Evolutionary conservation across 2,888 invertebrate species (phyloP), one percentile per base, ranked within the genome.

Genomic region (Lissocephala sabroskyi): DNA sequence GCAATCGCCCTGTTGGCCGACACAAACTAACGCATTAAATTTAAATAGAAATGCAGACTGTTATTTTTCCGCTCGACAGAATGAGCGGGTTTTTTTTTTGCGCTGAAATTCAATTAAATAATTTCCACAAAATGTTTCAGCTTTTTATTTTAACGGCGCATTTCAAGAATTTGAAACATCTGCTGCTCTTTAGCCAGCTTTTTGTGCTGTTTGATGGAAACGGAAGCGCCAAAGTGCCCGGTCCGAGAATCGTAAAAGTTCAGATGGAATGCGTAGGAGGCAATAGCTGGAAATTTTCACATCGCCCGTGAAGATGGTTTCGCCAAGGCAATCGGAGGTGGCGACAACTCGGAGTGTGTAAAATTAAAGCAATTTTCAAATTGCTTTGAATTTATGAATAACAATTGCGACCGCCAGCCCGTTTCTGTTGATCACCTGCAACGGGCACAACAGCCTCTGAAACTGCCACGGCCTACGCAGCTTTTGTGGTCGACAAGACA

Each of bases 331-430:
- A 40, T 40, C 19, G 26, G n/a, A 64, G 59, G 73, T 64, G 76
- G 61, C 62, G 75, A 77, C 64, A 75, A 40, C 41, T 43, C 39
- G 51, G 3, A 14, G 23, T 16, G 10, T 42, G 51, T 56, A 50
- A 55, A 77, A 67, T 75, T 66, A 60, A 75, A 52, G 65, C 73
- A 77, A 77, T 75, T 73, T 61, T 78, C 61, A 63, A 73, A 78
- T 78, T 78, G 64, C 71, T 65, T 63, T 71, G 78, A 78, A 77
- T 73, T 73, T 73, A 78, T 73, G 73, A 75, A 78, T 78, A 78
- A 65, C 67, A 73, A 73, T 77, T 66, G 71, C 30, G 29, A 30
- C 48, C 49, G 43, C 23, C 48, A 18, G 35, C 35, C 33, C 33
- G 14, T 17, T 13, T 43, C 49, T 43, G 52, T 42, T 52, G 56